Base-by-base conservation (phyloP, 2,113 vertebrate genomes). In the Chrysochloris asiatica region DNA sequence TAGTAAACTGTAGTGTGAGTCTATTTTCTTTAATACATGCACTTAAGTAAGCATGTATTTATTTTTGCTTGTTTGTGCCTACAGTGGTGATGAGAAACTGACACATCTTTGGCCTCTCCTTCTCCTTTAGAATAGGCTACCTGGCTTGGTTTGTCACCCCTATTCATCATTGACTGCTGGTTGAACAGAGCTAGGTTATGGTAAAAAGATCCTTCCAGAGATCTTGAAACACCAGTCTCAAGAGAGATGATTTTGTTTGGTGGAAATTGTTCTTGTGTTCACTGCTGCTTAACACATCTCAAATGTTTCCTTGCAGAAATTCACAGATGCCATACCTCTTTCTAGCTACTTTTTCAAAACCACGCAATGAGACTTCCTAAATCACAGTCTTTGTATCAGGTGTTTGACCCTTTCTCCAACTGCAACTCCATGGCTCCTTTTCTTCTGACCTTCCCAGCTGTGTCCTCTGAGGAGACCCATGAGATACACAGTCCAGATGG, bases 311-410 rank as follows among this genome's bases (percentile, higher is more conserved):
- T 36, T 26, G 47, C 47, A 47, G 22, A 50, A 56, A 1, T 36
- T 63, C 56, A 33, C 41, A 65, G 85, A 41, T 41, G 17, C 21
- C 14, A 19, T 0, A 33, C 41, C 33, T 59, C 48, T 41, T 61
- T 38, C 43, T 12, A 13, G 10, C 33, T 14, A 1, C 22, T 33
- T 2, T n/a, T 69, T 28, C 59, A 22, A 13, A 14, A 6, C 26
- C 45, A 56, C 13, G 22, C 10, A 11, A 11, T 21, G 22, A n/a
- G n/a, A n/a, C n/a, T 19, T 52, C 41, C n/a, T 30, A 30, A 6
- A 8, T 26, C 11, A 10, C 8, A 1, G 8, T 50, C 56, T 54
- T 33, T 10, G 3, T 24, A 26, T 0, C 8, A 67, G 7, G 17
- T 9, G 45, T 47, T 24, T 13, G 41, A 36, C 13, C 54, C 45